Base-by-base conservation (phyloP, 1,140 invertebrate genomes). In the Adoxophyes honmai region DNA sequence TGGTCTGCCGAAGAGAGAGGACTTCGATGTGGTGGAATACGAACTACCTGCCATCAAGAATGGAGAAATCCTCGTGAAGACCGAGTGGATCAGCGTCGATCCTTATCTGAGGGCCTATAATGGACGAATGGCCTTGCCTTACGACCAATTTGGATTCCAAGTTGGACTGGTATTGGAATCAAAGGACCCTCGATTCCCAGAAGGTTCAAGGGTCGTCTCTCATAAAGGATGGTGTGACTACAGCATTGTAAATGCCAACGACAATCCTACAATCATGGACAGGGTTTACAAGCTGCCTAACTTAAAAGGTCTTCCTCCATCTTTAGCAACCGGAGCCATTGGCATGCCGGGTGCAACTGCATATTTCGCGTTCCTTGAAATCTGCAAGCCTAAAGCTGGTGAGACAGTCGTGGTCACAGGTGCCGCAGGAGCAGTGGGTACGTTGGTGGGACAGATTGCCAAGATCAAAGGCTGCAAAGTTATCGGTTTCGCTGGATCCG, bases 291-390 rank as follows among this genome's bases (percentile, higher is more conserved):
- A 62, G 34, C 13, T 67, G 21, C 64, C 70, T 4, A 54, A 67
- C 13, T 59, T 70, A 36, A 55, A 54, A 52, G 52, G 48, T 0
- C 11, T 65, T 6, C 38, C 58, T 6, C 14, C 13, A 11, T 68
- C 67, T 15, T 51, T 65, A 7, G 65, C 36, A 4, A 18, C 70
- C 6, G 67, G 70, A 11, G 54, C 42, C 10, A 52, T 70, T 0
- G 70, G 70, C 4, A 73, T 73, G 70, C 67, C 67, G n/a, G 70
- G 70, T 0, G 90, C 91, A 51, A 93, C 93, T 0, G 93, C 93
- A 0, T 94, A 93, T 69, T 94, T 94, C 79, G 94, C 93, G 0
- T 86, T 94, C 10, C 57, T 92, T 34, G 91, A 93, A 55, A 73
- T 93, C 21, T 93, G 93, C 56, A 64, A 92, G 11, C 93, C 93